Evolutionary conservation across 1,140 invertebrate species (phyloP), one percentile per base, ranked within the genome.

Genomic region (Armadillidium nasatum): DNA sequence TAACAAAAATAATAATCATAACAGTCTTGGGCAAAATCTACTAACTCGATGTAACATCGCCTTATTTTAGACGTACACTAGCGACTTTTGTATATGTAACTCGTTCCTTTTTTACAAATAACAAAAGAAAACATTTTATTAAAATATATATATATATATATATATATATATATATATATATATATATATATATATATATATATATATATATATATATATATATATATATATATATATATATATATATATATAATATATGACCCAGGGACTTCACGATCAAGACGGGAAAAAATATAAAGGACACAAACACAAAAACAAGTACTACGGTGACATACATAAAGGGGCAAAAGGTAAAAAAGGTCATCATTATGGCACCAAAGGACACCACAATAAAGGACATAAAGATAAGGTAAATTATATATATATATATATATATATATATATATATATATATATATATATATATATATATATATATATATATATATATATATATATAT

Each of bases 311-410:
- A 80, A 78, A 6, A 22, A 71, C 43, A 74, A 79, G 69, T 74
- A 81, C 70, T 74, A 78, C 72, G 79, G 80, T 10, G 73, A 80
- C 69, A 22, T 43, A 15, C 69, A 81, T 13, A 46, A 77, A 43
- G 78, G 78, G 43, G 44, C 75, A 45, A 77, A 81, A 73, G 80
- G 79, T 44, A 78, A 81, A 43, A 80, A 79, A 75, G 79, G 80
- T 7, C 77, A 81, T 54, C 77, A 81, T 43, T 67, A 79, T 71
- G 79, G 80, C 3, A 19, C 70, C 70, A 79, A 79, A 71, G 79
- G 78, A 45, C 79, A 81, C 69, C 72, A 79, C 43, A 70, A 81
- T 71, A 80, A 80, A 43, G 79, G 79, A 22, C 78, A 81, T 60
- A 80, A 79, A 19, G 74, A 79, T 74, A 79, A 81, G 74, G 79